phyloP scores from a whole-genome alignment of 2,888 invertebrate species.

The Apotomis capreana region DNA sequence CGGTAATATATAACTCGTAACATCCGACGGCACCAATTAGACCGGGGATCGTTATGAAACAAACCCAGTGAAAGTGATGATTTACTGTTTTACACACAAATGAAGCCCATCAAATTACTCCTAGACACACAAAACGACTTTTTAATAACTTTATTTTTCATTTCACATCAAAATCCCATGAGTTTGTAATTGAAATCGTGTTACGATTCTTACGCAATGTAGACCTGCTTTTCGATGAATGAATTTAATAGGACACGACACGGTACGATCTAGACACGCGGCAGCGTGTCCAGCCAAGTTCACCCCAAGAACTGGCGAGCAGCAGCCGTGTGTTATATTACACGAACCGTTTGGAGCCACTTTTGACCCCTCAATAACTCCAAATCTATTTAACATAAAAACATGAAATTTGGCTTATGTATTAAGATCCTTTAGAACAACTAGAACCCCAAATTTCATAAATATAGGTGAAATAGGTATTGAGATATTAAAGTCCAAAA shows the following conservation, averaged over 20 bases:
- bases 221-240: constrained; percentile 29
- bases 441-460: too few species aligned
- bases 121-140: constrained; percentile 55
- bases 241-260: constrained; percentile 32
- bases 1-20: constrained; percentile 50
- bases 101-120: constrained; percentile 53
- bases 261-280: too few species aligned
- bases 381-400: too few species aligned
- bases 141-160: constrained; percentile 57
- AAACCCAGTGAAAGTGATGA: constrained; percentile 63
- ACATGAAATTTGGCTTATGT: too few species aligned
- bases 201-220: constrained; percentile 30
- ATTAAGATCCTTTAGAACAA: too few species aligned
- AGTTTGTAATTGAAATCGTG: constrained; percentile 49
- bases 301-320: too few species aligned
- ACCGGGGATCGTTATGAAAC: constrained; percentile 58
- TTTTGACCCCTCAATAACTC: too few species aligned
- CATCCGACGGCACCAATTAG: constrained; percentile 56
- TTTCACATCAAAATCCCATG: constrained; percentile 43
- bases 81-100: constrained; percentile 56
- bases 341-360: too few species aligned
- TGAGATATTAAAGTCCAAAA: too few species aligned
- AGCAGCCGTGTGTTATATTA: too few species aligned
- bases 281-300: too few species aligned
- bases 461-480: too few species aligned